phyloP scores from a whole-genome alignment of 2,797 vertebrate genomes.

The Rhinophrynus dorsalis region DNA sequence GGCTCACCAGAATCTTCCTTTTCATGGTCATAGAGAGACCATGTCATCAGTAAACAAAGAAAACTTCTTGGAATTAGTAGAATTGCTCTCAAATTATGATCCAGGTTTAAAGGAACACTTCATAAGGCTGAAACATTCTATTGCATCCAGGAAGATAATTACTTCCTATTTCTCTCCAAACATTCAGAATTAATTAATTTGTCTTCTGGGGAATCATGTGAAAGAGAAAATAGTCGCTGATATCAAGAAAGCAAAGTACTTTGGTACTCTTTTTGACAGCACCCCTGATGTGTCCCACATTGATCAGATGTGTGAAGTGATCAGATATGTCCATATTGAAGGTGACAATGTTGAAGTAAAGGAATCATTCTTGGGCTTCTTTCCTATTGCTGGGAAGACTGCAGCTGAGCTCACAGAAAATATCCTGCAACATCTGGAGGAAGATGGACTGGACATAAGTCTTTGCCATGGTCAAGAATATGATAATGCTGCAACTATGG shows the following conservation, averaged over 20 bases:
- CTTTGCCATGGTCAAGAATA: too few relatives aligned
- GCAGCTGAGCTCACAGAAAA: background rate
- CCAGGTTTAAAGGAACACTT: background rate
- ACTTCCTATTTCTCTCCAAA: constrained; percentile 1
- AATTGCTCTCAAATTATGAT: constrained; percentile 6
- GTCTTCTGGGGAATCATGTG: background rate
- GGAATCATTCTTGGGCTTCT: background rate
- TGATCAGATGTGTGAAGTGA: too few relatives aligned
- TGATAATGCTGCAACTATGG: too few relatives aligned
- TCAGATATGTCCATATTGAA: too few relatives aligned
- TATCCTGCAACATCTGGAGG: background rate
- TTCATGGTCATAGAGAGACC: background rate
- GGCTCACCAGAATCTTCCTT: too few relatives aligned
- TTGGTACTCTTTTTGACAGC: background rate
- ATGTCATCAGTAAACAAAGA: background rate
- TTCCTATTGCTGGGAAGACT: background rate
- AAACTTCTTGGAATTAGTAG: constrained; percentile 1
- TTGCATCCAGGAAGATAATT: background rate
- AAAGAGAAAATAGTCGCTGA: background rate
- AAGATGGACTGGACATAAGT: too few relatives aligned
- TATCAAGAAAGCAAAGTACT: background rate
- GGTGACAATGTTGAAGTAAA: background rate
- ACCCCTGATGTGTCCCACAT: too few relatives aligned
- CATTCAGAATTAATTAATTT: background rate
- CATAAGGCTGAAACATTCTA: background rate